Conservation (phyloP, 2,888 invertebrate species). For the Chymomyza caudatula region DNA sequence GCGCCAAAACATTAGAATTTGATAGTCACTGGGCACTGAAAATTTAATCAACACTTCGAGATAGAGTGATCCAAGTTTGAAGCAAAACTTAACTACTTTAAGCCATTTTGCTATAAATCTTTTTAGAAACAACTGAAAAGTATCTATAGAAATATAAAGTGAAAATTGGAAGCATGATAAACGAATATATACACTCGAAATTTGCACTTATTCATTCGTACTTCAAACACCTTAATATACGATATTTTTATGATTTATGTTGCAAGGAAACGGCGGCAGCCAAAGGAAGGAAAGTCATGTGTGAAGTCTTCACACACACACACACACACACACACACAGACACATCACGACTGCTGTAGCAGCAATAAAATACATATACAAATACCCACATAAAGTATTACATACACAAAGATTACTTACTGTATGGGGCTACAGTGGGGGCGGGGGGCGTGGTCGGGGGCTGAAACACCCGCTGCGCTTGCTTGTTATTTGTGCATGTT, state of each 20-base stretch:
- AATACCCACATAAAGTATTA: not conserved
- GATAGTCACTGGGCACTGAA: not conserved
- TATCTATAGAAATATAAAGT: slow-evolving; percentile 57
- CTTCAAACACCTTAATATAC: slow-evolving; percentile 28
- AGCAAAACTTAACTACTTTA: slow-evolving; percentile 32
- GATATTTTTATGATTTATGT: slow-evolving; percentile 67
- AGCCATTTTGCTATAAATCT: slow-evolving; percentile 54
- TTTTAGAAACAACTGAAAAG: not conserved
- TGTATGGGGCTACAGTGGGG: too few species aligned
- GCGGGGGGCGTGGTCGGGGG: slow-evolving; percentile 28
- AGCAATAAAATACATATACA: not conserved
- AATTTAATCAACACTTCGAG: slow-evolving; percentile 47
- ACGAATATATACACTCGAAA: not conserved
- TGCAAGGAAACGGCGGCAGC: slow-evolving; percentile 5
- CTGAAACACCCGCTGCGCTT: slow-evolving; percentile 23
- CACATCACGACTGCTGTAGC: too few species aligned
- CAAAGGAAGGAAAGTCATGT: slow-evolving; percentile 41
- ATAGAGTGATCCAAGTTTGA: not conserved
- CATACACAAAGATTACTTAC: slow-evolving; percentile 9
- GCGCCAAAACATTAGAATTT: not conserved
- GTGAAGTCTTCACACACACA: slow-evolving; percentile 27
- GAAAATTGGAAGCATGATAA: slow-evolving; percentile 52
- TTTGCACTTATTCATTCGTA: slow-evolving; percentile 48
- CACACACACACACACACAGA: not conserved
- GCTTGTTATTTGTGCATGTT: slow-evolving; percentile 51